Evolutionary conservation across 2,888 invertebrate species (phyloP).

Genomic region (Erannis defoliaria): DNA sequence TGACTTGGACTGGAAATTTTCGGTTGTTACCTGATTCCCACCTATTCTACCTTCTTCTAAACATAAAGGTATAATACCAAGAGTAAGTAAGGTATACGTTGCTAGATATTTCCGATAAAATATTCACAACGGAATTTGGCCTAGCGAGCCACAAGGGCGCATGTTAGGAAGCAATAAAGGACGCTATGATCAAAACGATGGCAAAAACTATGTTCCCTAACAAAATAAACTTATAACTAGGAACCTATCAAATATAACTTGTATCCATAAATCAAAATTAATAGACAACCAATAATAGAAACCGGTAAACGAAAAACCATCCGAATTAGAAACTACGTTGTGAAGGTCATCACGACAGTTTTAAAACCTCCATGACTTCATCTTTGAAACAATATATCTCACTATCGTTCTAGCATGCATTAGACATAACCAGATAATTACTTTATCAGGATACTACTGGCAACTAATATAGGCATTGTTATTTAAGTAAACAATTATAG

Average conservation of each 20-base stretch:
- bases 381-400: background rate
- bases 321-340: conserved; percentile 10
- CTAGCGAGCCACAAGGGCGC: background rate
- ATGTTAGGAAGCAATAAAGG: background rate
- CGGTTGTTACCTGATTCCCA: no score
- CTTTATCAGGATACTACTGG: no score
- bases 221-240: background rate
- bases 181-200: no score
- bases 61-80: no score
- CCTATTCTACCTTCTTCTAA: no score
- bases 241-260: background rate
- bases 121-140: background rate
- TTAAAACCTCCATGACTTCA: conserved; percentile 17
- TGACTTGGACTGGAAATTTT: no score
- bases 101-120: background rate
- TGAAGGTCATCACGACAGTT: conserved; percentile 24
- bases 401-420: background rate
- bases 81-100: no score
- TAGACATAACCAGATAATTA: background rate
- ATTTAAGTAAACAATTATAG: no score
- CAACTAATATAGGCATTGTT: no score
- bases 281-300: conserved; percentile 11
- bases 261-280: conserved; percentile 6
- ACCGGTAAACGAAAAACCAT: conserved; percentile 21
- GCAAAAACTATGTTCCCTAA: background rate